A percentile compares a stretch with the other conserved stretches of the same genome.
Conservation (phyloP, 2,797 vertebrate genomes). For the Brotula barbata region DNA sequence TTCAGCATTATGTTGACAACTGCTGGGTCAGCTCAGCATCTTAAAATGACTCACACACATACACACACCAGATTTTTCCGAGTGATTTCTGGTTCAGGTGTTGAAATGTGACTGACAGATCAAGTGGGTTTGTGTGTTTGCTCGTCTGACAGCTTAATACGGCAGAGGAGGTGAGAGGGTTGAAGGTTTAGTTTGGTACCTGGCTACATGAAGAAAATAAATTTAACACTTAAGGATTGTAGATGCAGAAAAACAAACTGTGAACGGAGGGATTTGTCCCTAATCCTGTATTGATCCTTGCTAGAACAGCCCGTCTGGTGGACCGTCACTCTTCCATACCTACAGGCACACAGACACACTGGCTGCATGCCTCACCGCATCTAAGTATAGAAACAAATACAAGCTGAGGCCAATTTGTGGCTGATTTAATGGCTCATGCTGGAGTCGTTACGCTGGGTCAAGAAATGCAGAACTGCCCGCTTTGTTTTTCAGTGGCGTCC, state of each 20-base stretch:
- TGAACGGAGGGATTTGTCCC: conserved; percentile 59
- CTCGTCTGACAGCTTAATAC: conserved; percentile 6
- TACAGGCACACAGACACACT: conserved; percentile 46
- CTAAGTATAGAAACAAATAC: conserved; percentile 59
- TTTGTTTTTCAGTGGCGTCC: conserved; percentile 44
- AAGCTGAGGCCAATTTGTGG: conserved; percentile 43
- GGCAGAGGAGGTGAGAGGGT: background rate
- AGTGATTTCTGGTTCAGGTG: conserved; percentile 16
- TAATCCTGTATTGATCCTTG: conserved; percentile 67
- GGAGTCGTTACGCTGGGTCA: conserved; percentile 26
- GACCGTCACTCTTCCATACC: conserved; percentile 51
- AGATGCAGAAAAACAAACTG: conserved; percentile 46
- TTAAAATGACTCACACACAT: background rate
- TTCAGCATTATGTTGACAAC: conserved; percentile 34
- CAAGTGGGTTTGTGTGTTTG: conserved; percentile 6
- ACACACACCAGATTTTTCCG: background rate
- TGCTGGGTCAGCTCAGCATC: conserved; percentile 19
- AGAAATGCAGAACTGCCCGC: conserved; percentile 33
- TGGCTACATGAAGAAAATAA: conserved; percentile 27
- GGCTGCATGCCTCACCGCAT: conserved; percentile 51
- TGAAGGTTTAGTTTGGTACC: conserved; percentile 26
- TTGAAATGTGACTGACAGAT: conserved; percentile 16
- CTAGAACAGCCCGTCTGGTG: conserved; percentile 62
- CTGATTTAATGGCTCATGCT: conserved; percentile 42
- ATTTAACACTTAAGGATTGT: conserved; percentile 45